Evolutionary conservation across 2,113 vertebrate genomes (phyloP), one percentile per base, ranked within the genome.

Genomic region (Narcine bancroftii): DNA sequence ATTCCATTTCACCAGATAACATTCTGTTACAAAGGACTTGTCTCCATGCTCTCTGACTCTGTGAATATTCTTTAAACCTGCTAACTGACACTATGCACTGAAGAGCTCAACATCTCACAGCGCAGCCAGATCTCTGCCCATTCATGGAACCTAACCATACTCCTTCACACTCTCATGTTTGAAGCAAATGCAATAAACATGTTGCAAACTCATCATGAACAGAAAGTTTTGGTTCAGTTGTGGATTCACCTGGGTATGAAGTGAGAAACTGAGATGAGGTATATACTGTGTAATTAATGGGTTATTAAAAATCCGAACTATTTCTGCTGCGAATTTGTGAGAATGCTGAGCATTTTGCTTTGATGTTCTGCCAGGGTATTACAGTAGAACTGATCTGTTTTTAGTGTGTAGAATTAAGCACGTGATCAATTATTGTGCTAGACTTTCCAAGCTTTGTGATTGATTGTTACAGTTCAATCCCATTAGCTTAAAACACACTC

Each of bases 361-460:
- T 71, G 26, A 10, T 42, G 60, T 91, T 33, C 89, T 66, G 65
- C 65, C 42, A 69, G 63, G 89, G 42, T 4, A 29, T 36, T 13
- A 47, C 29, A n/a, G 0, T 69, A 47, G 65, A 91, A 60, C 39
- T 91, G 89, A 66, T 71, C 63, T 42, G 39, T 69, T 69, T 45
- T 71, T 91, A 91, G 26, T 91, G 63, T 69, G 39, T 45, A 69
- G 89, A 2, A 91, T 91, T 69, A 91, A 91, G 89, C 89, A 91
- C 45, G 39, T 69, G 89, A 91, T 91, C 89, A 66, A 91, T 91
- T 91, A 71, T 91, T 71, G 89, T 66, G 89, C 39, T 45, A 69
- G 39, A 10, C 39, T 69, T 45, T 26, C 42, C 89, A 69, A 13
- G 89, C 39, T 91, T 36, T 42, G 45, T 69, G 65, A 91, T 91